phyloP scores from a whole-genome alignment of 1,140 invertebrate genomes.

The Cyrtorhinus lividipennis region DNA sequence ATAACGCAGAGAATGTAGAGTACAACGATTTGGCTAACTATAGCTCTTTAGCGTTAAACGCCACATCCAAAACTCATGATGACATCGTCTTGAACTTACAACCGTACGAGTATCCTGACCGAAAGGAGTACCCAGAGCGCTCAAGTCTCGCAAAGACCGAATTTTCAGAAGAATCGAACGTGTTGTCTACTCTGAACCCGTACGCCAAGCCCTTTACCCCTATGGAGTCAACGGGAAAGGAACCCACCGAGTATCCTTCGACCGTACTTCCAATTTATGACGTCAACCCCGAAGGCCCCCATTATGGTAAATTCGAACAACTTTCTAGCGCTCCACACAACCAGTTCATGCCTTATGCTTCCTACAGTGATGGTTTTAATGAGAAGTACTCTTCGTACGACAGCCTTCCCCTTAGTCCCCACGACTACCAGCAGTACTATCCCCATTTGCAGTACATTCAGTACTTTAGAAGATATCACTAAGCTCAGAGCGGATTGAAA shows the following conservation, averaged over 20 bases:
- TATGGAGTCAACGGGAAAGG: not conserved
- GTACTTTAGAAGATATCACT: slow-evolving; percentile 1
- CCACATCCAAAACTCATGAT: too few relatives aligned
- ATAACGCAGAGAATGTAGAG: too few relatives aligned
- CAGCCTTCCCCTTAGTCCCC: not conserved
- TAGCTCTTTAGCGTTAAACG: too few relatives aligned
- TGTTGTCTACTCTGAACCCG: not conserved
- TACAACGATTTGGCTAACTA: too few relatives aligned
- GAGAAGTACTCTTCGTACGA: not conserved
- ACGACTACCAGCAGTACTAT: not conserved
- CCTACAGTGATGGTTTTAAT: not conserved
- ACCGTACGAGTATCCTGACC: too few relatives aligned
- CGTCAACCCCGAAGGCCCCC: not conserved
- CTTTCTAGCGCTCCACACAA: not conserved
- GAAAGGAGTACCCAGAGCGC: too few relatives aligned
- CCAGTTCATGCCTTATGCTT: not conserved
- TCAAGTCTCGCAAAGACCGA: too few relatives aligned
- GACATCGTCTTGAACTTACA: too few relatives aligned
- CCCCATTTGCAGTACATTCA: slow-evolving; percentile 3
- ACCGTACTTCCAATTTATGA: not conserved
- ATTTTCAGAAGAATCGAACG: too few relatives aligned
- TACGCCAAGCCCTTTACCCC: slow-evolving; percentile 1
- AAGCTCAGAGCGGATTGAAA: too few relatives aligned
- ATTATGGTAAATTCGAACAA: not conserved
- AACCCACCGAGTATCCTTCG: not conserved